A percentile compares a stretch with the other conserved stretches of the same genome.
phyloP scores from a whole-genome alignment of 2,888 invertebrate genomes.

The Eurytoma californica region DNA sequence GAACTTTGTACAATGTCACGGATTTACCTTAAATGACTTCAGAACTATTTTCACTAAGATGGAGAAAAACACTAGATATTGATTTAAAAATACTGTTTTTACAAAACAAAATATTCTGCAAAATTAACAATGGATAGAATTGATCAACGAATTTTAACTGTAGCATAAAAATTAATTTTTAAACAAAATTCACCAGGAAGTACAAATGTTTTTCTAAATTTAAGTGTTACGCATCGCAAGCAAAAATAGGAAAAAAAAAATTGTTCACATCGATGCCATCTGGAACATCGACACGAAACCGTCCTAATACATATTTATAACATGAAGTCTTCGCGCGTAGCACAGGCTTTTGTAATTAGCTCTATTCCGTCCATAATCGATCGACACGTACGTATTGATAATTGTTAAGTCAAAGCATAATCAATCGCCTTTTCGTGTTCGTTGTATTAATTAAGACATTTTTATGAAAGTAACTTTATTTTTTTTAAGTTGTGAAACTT shows the following conservation, averaged over 20 bases:
- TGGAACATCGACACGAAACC: conserved; percentile 28
- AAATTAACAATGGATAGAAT: no score
- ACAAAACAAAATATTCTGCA: no score
- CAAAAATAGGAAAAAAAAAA: neutral
- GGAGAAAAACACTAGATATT: no score
- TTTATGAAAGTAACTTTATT: conserved; percentile 45
- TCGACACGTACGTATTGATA: conserved; percentile 29
- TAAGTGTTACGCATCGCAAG: no score
- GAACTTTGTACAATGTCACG: conserved; percentile 4
- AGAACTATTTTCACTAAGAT: neutral
- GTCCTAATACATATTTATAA: conserved; percentile 48
- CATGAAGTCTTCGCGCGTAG: conserved; percentile 43
- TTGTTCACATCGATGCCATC: neutral
- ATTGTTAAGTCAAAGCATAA: conserved; percentile 49
- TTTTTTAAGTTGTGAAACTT: conserved; percentile 33
- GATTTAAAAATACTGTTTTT: no score
- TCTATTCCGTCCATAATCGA: conserved; percentile 54
- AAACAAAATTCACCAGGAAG: no score
- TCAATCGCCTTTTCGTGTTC: conserved; percentile 53
- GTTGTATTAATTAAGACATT: conserved; percentile 44
- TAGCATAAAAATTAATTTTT: no score
- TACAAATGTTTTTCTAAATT: no score
- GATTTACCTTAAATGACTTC: neutral
- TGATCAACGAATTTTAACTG: no score
- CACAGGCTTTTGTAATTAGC: conserved; percentile 49